phyloP scores from a whole-genome alignment of 2,888 invertebrate species.

The Amblyteles armatorius region DNA sequence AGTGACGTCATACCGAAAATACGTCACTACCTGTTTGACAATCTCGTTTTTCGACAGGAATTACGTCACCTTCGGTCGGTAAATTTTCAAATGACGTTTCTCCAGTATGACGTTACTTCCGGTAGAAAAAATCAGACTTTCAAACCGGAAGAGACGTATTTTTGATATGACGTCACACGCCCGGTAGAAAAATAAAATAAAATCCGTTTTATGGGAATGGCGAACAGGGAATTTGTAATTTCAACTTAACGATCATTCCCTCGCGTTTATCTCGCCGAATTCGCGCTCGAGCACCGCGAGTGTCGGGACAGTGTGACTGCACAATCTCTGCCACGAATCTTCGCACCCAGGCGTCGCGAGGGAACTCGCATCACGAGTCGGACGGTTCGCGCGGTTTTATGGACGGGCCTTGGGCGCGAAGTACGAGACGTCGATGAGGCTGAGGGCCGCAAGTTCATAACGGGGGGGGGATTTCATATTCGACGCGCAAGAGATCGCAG shows the following conservation, averaged over 20 bases:
- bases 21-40: no score
- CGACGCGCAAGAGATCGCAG: conserved; percentile 43
- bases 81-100: not conserved
- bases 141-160: not conserved
- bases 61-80: not conserved
- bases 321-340: conserved; percentile 57
- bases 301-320: conserved; percentile 28
- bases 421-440: conserved; percentile 19
- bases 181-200: not conserved
- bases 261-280: conserved; percentile 18
- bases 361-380: conserved; percentile 58
- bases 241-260: conserved; percentile 32
- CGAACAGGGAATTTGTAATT: conserved; percentile 33
- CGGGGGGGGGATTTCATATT: conserved; percentile 37
- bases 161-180: no score
- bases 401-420: conserved; percentile 42
- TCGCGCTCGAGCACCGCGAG: conserved; percentile 17
- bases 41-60: no score
- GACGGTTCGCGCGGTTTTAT: conserved; percentile 59
- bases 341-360: conserved; percentile 62
- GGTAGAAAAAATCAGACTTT: not conserved
- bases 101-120: not conserved
- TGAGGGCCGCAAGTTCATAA: conserved; percentile 19
- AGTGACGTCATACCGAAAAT: no score
- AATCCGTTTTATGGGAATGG: not conserved